Percentiles rank a stretch among this genome's conserved stretches.
These are phyloP conservation scores for Tinea trinotella DNA, from an alignment of 2,888 invertebrate species.

Conservation along the genomic window DNA sequence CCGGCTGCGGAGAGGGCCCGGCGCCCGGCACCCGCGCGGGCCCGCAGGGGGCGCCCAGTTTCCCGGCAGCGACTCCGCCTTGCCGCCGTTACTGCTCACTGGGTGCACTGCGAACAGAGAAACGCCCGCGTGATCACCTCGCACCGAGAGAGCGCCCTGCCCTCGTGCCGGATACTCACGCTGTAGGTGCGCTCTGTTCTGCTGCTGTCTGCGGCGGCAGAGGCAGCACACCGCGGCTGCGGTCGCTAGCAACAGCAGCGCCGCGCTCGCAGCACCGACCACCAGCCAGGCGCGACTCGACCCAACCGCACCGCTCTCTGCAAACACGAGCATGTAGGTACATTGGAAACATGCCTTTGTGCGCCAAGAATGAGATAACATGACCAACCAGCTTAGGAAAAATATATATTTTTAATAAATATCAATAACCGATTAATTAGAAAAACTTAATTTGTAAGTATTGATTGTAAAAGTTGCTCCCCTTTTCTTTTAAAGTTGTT, in stretches of 20 bases:
- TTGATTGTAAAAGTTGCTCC: too few species aligned
- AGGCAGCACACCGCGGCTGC: conserved; percentile 82
- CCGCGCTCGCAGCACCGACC: conserved; percentile 77
- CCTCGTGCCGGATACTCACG: conserved; percentile 38
- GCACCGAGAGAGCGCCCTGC: neutral
- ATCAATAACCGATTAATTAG: too few species aligned
- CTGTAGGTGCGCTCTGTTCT: conserved; percentile 49
- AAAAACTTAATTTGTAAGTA: too few species aligned
- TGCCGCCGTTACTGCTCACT: conserved; percentile 32
- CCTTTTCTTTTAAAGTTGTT: too few species aligned
- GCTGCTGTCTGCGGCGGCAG: conserved; percentile 77
- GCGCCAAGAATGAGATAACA: too few species aligned
- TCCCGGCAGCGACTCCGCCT: conserved; percentile 75
- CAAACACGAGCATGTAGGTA: neutral
- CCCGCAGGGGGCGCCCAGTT: conserved; percentile 97
- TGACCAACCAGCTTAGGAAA: too few species aligned
- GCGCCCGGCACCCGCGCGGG: conserved; percentile 78
- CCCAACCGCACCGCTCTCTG: conserved; percentile 67
- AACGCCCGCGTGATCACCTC: neutral
- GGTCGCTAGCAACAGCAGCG: conserved; percentile 78
- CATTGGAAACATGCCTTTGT: too few species aligned
- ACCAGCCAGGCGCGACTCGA: conserved; percentile 84
- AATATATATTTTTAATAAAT: too few species aligned
- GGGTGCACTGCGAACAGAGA: conserved; percentile 25
- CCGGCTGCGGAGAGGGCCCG: conserved; percentile 96